A percentile compares a stretch with the other conserved stretches of the same genome.
Conservation (phyloP, 2,888 invertebrate species). For the Hypena proboscidalis region DNA sequence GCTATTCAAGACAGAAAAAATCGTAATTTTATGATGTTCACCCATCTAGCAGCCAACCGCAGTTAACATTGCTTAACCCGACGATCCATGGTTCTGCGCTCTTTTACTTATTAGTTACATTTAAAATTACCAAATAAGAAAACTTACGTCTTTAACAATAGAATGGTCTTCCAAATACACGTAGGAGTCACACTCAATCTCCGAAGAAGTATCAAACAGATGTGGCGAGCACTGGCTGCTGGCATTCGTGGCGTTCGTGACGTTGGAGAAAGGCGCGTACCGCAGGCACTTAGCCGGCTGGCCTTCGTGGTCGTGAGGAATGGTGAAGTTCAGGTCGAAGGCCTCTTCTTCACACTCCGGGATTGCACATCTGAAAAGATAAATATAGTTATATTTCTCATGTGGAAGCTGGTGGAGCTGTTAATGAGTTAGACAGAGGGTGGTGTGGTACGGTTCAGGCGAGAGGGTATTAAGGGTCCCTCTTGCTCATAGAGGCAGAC, state of each 20-base stretch:
- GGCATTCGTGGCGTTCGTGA: constrained; percentile 46
- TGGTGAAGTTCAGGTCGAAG: constrained; percentile 63
- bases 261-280: constrained; percentile 64
- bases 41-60: too few species aligned
- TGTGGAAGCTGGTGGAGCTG: neutral
- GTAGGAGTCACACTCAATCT: constrained; percentile 68
- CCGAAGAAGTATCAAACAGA: constrained; percentile 66
- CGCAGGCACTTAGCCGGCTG: constrained; percentile 65
- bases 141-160: constrained; percentile 76
- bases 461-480: too few species aligned
- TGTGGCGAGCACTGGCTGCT: constrained; percentile 61
- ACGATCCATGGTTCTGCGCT: too few species aligned
- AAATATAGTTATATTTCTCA: constrained; percentile 2
- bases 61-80: too few species aligned
- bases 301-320: constrained; percentile 66
- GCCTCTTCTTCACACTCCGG: constrained; percentile 71
- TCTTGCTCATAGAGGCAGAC: too few species aligned
- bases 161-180: constrained; percentile 76
- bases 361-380: constrained; percentile 66
- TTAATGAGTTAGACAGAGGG: neutral
- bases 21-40: too few species aligned
- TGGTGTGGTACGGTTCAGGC: too few species aligned
- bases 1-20: too few species aligned
- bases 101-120: too few species aligned
- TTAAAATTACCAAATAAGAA: neutral